Evolutionary conservation across 2,888 invertebrate genomes (phyloP), one percentile per base, ranked within the genome.

Genomic region (Antheraea assamensis): DNA sequence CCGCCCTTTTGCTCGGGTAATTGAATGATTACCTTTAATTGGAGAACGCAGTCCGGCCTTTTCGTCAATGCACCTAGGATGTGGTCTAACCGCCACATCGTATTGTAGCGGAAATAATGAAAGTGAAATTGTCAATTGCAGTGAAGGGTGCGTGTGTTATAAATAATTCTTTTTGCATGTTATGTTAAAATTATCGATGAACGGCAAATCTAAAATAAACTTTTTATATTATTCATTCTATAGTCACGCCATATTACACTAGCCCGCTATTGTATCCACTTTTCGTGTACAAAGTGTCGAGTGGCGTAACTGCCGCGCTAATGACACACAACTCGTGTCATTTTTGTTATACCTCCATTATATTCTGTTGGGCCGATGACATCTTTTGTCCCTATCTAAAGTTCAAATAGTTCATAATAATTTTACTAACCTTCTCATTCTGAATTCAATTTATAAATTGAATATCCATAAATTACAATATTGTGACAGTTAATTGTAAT

Each of bases 11-110:
- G n/a, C 83, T 79, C 79, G 79, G 73, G 76, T 90, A 90, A 92
- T 90, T 90, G 89, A 88, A 90, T 90, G 88, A 92, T 91, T 91
- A 86, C 77, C 79, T 83, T 83, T 91, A 90, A 91, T 92, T 90
- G 85, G 76, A 76, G 80, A 75, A 80, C 79, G 81, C 76, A 76
- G 80, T 75, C 80, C 79, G 81, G 86, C 78, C 85, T 84, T 87
- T 89, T 87, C 79, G 81, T 84, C 77, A 80, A 85, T 86, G 77
- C 81, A 77, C 85, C 76, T 82, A 85, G 85, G 86, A 84, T 88
- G 88, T 83, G 89, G 90, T 90, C 84, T 84, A 85, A 88, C 91
- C 82, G 87, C 76, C 79, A 81, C 85, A 82, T 79, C 35, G 68
- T 21, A 68, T 49, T 49, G 52, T 71, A 47, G 49, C 71, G 71